Evolutionary conservation across 2,113 vertebrate species (phyloP), one percentile per base, ranked within the genome.

Genomic region (Drymodes brunneopygia): DNA sequence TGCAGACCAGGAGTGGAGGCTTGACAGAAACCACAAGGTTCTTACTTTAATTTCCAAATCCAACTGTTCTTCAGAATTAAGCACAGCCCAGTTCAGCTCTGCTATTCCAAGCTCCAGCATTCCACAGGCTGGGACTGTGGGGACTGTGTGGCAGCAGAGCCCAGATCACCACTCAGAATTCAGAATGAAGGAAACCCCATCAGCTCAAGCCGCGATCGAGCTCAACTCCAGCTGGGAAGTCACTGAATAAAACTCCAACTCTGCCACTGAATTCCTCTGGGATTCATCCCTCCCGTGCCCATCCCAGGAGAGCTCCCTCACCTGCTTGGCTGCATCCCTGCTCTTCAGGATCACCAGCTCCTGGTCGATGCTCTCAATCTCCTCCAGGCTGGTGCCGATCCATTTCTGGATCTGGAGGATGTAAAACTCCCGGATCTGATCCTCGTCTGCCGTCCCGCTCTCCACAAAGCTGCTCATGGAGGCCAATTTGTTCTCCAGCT

Each of bases 311-410:
- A 29, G 28, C 15, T 25, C 33, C 56, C 94, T 21, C 90, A 98
- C 99, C 98, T 98, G 97, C 57, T 96, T 99, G 15, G 96, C 64
- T 42, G 79, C 79, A 38, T 97, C 98, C 97, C 98, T 99, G 56
- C 91, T 98, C 93, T 84, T 98, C 67, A 99, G 97, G 81, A 99
- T 98, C 87, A 98, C 97, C 28, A 98, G 85, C 94, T 99, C 99
- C 95, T 99, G 99, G 94, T 99, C 98, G 12, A 99, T 99, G 86
- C 98, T 99, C 67, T 99, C 99, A 0, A 99, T 96, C 88, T 99
- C 99, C 92, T 99, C 99, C 75, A 99, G 96, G 87, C 98, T 98
- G 53, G 98, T 92, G 31, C 67, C 60, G 51, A 99, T 93, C 99
- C 99, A 99, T 19, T 97, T 97, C 83, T 94, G 98, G 62, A 99